phyloP scores from a whole-genome alignment of 2,888 invertebrate species.

The Parnassius apollo region DNA sequence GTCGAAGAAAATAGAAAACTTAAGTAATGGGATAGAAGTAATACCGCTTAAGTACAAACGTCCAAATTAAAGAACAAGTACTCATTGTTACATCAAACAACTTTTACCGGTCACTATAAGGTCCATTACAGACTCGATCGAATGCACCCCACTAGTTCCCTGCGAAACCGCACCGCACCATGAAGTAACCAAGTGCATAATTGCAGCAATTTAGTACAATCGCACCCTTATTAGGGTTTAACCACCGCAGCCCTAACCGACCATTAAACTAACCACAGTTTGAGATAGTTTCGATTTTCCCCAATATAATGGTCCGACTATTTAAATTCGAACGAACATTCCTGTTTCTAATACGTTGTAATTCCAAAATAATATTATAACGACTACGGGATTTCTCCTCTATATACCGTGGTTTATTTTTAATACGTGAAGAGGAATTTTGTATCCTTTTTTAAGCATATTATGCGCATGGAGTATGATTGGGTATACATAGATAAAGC shows the following conservation, averaged over 20 bases:
- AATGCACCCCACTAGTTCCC: not conserved
- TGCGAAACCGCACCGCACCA: slow-evolving; percentile 9
- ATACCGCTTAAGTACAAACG: not conserved
- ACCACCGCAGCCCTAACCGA: slow-evolving; percentile 30
- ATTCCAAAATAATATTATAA: too few species aligned
- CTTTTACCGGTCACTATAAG: not conserved
- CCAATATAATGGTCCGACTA: slow-evolving; percentile 3
- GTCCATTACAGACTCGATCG: slow-evolving; percentile 8
- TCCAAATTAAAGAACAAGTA: slow-evolving; percentile 1
- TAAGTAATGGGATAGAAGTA: not conserved
- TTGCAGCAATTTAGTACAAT: slow-evolving; percentile 34
- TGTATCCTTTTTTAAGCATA: too few species aligned
- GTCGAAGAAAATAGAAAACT: too few species aligned
- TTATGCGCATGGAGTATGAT: too few species aligned
- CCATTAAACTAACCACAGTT: slow-evolving; percentile 28
- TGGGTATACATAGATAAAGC: too few species aligned
- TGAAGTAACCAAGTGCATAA: slow-evolving; percentile 28
- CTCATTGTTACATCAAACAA: slow-evolving; percentile 2
- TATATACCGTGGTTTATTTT: too few species aligned
- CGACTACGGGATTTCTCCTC: too few species aligned
- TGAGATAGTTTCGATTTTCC: slow-evolving; percentile 11
- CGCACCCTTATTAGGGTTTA: slow-evolving; percentile 35
- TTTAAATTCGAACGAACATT: not conserved
- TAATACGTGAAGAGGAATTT: too few species aligned
- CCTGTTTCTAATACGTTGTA: too few species aligned